Evolutionary conservation across 2,797 vertebrate genomes (phyloP).

Genomic region (Bucorvus abyssinicus): DNA sequence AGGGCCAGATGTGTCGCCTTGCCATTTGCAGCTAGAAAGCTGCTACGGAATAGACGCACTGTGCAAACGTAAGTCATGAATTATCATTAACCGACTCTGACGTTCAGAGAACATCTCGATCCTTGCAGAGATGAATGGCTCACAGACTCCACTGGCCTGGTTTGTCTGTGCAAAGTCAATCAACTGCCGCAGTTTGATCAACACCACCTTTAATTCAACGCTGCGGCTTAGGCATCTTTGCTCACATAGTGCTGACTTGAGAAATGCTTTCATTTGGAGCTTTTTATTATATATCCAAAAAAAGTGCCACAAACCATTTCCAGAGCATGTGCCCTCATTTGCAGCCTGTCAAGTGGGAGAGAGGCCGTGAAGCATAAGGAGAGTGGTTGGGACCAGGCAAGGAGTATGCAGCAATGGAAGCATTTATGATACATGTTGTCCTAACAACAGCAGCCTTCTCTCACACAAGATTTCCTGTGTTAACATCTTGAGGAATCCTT

Average conservation of each 20-base stretch:
- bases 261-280: background rate
- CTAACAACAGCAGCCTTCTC: constrained; percentile 37
- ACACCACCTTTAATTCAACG: background rate
- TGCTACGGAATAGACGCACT: background rate
- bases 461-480: constrained; percentile 18
- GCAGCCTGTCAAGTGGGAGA: constrained; percentile 30
- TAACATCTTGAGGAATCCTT: constrained; percentile 38
- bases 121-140: background rate
- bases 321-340: constrained; percentile 39
- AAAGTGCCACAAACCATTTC: background rate
- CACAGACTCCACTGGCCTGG: background rate
- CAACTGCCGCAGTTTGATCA: background rate
- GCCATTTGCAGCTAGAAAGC: background rate
- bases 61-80: background rate
- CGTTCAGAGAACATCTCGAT: background rate
- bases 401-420: background rate
- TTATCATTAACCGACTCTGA: background rate
- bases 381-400: constrained; percentile 4
- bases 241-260: background rate
- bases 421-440: background rate
- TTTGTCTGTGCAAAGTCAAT: background rate
- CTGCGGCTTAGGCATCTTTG: background rate
- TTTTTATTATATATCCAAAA: background rate
- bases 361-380: constrained; percentile 31
- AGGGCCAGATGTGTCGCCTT: background rate